Evolutionary conservation across 2,113 vertebrate species (phyloP).

Genomic region (Rhinogobius similis): DNA sequence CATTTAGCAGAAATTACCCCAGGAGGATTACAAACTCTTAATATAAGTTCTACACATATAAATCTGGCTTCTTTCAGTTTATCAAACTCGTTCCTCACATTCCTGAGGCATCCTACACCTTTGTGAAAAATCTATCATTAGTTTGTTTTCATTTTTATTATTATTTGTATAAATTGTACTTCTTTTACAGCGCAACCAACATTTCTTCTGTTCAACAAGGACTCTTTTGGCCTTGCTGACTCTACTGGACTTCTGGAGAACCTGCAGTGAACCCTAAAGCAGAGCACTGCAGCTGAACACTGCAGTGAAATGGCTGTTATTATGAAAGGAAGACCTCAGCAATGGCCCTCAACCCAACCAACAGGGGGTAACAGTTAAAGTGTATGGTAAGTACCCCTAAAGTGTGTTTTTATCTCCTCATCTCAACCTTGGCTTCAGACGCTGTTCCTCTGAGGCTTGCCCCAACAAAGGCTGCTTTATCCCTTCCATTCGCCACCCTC

Average conservation of each 20-base stretch:
- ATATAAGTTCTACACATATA: no score
- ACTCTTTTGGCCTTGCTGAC: neutral
- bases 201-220: neutral
- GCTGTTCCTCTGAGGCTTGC: conserved; percentile 39
- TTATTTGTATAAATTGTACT: no score
- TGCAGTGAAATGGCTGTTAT: conserved; percentile 18
- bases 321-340: conserved; percentile 10
- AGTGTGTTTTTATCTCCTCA: conserved; percentile 66
- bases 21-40: no score
- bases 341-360: conserved; percentile 30
- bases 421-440: conserved; percentile 56
- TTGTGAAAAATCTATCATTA: no score
- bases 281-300: neutral
- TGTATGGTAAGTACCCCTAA: conserved; percentile 37
- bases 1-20: no score
- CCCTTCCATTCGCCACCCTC: conserved; percentile 26
- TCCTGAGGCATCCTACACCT: no score
- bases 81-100: no score
- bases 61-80: no score
- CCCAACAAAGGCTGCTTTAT: conserved; percentile 62
- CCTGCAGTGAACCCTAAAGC: conserved; percentile 24
- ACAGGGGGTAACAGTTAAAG: conserved; percentile 45
- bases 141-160: no score
- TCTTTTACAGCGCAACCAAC: neutral
- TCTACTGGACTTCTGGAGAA: conserved; percentile 16